Percentiles rank a stretch among this genome's conserved stretches.
phyloP scores from a whole-genome alignment of 2,888 invertebrate species.

The Rugalucina vietnamica region DNA sequence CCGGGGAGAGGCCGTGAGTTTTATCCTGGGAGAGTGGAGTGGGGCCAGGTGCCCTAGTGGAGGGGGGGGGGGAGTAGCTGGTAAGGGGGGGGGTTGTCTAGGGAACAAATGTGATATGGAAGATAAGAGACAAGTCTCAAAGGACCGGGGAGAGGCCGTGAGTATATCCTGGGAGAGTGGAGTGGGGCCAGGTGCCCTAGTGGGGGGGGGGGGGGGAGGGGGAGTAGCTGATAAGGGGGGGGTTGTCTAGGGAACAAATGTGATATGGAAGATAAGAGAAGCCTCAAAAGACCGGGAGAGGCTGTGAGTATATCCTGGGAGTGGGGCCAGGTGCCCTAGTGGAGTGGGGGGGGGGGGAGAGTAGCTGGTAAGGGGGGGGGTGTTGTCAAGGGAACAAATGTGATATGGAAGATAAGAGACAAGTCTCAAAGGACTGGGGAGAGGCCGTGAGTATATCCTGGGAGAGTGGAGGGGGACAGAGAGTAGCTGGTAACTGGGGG shows the following conservation, averaged over 20 bases:
- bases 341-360: too few relatives aligned
- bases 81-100: too few relatives aligned
- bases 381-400: conserved; percentile 98
- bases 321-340: neutral
- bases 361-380: too few relatives aligned
- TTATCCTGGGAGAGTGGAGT: too few relatives aligned
- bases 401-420: conserved; percentile 98
- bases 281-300: conserved; percentile 97
- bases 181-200: too few relatives aligned
- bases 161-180: too few relatives aligned
- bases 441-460: conserved; percentile 93
- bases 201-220: too few relatives aligned
- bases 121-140: conserved; percentile 96
- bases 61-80: too few relatives aligned
- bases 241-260: conserved; percentile 98
- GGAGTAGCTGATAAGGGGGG: too few relatives aligned
- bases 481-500: too few relatives aligned
- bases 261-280: conserved; percentile 98
- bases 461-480: too few relatives aligned
- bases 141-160: conserved; percentile 97
- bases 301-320: conserved; percentile 91
- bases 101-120: conserved; percentile 99
- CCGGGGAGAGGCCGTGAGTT: conserved; percentile 94
- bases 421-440: conserved; percentile 96
- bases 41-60: too few relatives aligned